These are phyloP conservation scores for Tholera decimalis DNA, from an alignment of 2,888 invertebrate genomes.

Conservation along the genomic window DNA sequence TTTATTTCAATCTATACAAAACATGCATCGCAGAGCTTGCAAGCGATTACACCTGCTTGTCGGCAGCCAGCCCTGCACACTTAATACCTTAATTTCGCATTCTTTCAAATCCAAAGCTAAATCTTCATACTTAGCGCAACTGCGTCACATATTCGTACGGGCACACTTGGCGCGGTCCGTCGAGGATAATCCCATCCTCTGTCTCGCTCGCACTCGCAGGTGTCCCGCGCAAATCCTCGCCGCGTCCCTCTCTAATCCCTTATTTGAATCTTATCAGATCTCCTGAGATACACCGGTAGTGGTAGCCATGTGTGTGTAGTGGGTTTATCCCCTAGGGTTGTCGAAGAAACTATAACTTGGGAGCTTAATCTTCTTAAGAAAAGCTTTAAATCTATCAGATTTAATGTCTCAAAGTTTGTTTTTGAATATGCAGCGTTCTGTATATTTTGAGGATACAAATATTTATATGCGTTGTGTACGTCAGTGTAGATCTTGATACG, in stretches of 20 bases:
- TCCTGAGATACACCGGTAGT: constrained; percentile 89
- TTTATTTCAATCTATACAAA: constrained; percentile 16
- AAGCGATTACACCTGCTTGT: constrained; percentile 21
- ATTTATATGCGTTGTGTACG: not conserved
- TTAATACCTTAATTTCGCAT: constrained; percentile 64
- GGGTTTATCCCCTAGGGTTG: constrained; percentile 82
- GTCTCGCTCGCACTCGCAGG: constrained; percentile 80
- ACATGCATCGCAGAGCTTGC: not conserved
- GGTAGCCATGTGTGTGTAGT: constrained; percentile 85
- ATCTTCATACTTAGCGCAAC: constrained; percentile 70
- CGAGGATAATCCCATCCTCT: constrained; percentile 87
- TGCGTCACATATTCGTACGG: constrained; percentile 70
- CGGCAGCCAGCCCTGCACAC: constrained; percentile 27
- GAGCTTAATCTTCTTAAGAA: constrained; percentile 49
- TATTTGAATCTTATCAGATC: constrained; percentile 92
- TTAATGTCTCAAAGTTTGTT: constrained; percentile 7
- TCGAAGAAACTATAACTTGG: constrained; percentile 48
- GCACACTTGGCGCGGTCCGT: constrained; percentile 84
- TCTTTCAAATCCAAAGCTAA: constrained; percentile 70
- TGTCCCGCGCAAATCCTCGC: constrained; percentile 86
- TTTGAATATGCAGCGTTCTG: not conserved
- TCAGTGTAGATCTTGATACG: not conserved
- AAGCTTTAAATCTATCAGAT: constrained; percentile 46
- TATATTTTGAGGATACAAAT: not conserved
- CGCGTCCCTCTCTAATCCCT: constrained; percentile 89